Conservation (phyloP, 2,888 invertebrate genomes). For the Heteromurus nitidus region DNA sequence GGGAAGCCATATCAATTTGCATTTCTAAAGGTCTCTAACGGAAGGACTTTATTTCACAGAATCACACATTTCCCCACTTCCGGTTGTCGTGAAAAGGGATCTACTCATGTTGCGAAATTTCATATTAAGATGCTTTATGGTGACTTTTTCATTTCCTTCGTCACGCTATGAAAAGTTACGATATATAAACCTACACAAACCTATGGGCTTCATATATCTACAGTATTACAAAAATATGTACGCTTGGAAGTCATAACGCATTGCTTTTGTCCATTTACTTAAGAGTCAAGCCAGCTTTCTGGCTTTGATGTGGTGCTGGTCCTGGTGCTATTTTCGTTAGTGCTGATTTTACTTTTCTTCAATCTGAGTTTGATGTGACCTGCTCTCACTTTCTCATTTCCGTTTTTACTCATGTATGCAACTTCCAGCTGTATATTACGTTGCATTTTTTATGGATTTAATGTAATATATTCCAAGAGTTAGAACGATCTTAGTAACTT, state of each 20-base stretch:
- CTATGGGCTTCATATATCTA: background rate
- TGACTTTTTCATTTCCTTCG: constrained; percentile 36
- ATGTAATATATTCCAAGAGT: background rate
- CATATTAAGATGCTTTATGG: constrained; percentile 19
- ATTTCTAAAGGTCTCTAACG: no score
- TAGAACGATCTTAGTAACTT: background rate
- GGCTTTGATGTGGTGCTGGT: background rate
- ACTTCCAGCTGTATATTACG: no score
- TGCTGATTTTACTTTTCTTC: background rate
- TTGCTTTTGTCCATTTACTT: background rate
- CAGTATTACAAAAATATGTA: background rate
- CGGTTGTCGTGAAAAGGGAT: constrained; percentile 8
- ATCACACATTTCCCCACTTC: constrained; percentile 21
- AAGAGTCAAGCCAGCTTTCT: no score
- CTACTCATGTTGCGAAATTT: background rate
- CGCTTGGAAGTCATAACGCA: no score
- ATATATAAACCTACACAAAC: background rate
- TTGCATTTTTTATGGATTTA: background rate
- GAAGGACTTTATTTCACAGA: constrained; percentile 33
- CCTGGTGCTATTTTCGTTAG: background rate
- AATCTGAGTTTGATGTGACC: constrained; percentile 30
- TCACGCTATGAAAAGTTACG: background rate
- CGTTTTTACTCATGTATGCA: constrained; percentile 10
- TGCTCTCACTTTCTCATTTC: constrained; percentile 24
- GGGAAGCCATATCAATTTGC: no score